These are phyloP conservation scores for Papilio xuthus DNA, from an alignment of 1,140 invertebrate species.

Conservation along the genomic window DNA sequence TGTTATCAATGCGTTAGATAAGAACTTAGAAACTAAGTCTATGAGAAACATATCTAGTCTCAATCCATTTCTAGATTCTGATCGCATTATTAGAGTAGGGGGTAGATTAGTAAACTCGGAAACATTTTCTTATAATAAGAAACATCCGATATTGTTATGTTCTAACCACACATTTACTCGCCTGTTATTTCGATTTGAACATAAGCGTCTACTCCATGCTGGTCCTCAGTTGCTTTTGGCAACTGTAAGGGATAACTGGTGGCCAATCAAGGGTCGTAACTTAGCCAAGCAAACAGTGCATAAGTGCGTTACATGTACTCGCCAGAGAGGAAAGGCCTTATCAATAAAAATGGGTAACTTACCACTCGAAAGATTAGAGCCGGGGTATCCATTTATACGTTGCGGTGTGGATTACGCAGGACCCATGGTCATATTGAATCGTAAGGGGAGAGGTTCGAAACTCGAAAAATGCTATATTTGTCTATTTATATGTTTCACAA, in stretches of 20 bases:
- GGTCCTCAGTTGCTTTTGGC: constrained; percentile 40
- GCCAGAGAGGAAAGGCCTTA: constrained; percentile 36
- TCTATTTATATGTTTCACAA: not conserved
- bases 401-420: constrained; percentile 57
- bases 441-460: constrained; percentile 10
- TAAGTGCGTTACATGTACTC: constrained; percentile 46
- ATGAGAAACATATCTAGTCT: constrained; percentile 34
- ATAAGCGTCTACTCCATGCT: constrained; percentile 43
- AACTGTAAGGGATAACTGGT: constrained; percentile 13
- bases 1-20: constrained; percentile 37
- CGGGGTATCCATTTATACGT: constrained; percentile 51
- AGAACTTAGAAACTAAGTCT: not conserved
- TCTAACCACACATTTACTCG: constrained; percentile 42
- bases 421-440: constrained; percentile 50
- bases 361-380: constrained; percentile 41
- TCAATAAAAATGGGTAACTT: constrained; percentile 27
- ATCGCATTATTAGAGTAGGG: constrained; percentile 39
- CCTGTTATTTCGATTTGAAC: constrained; percentile 44
- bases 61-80: constrained; percentile 22
- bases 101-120: constrained; percentile 42
- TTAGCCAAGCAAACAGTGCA: constrained; percentile 44
- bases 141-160: constrained; percentile 45
- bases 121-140: constrained; percentile 31
- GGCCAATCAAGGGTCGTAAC: constrained; percentile 42
- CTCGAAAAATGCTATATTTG: constrained; percentile 2